Evolutionary conservation across 1,140 invertebrate genomes (phyloP).

Genomic region (Eurosta solidaginis): DNA sequence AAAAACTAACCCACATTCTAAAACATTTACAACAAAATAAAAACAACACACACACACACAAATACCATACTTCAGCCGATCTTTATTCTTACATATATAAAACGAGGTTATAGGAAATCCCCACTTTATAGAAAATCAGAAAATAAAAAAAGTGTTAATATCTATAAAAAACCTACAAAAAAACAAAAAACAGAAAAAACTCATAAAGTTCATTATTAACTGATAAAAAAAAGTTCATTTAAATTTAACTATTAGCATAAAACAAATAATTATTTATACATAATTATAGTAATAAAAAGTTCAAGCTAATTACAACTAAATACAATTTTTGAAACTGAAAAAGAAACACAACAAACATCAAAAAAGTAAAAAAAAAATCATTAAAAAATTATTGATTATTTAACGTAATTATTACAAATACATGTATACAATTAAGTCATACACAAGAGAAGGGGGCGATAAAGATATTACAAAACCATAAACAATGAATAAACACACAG

Average conservation of each 20-base stretch:
- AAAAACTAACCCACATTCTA: not conserved
- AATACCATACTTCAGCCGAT: not conserved
- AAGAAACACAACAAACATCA: not conserved
- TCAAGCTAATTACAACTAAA: constrained; percentile 5
- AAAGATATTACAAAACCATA: not conserved
- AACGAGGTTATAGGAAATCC: not conserved
- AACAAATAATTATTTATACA: constrained; percentile 22
- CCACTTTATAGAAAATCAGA: not conserved
- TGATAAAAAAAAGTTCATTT: constrained; percentile 15
- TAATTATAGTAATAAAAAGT: constrained; percentile 10
- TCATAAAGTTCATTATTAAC: not conserved
- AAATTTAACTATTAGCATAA: constrained; percentile 3
- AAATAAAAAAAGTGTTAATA: not conserved
- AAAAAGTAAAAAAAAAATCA: not conserved
- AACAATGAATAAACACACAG: constrained; percentile 15
- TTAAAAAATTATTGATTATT: not conserved
- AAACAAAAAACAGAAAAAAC: not conserved
- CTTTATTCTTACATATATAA: not conserved
- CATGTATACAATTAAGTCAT: constrained; percentile 4
- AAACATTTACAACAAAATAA: not conserved
- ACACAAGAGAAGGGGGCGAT: not conserved
- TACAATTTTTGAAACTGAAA: not conserved
- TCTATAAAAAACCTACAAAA: not conserved
- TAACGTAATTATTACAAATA: constrained; percentile 13
- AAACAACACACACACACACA: not conserved